Percentiles rank a stretch among this genome's conserved stretches.
Conservation (phyloP, 2,888 invertebrate genomes). For the Eristalis arbustorum region DNA sequence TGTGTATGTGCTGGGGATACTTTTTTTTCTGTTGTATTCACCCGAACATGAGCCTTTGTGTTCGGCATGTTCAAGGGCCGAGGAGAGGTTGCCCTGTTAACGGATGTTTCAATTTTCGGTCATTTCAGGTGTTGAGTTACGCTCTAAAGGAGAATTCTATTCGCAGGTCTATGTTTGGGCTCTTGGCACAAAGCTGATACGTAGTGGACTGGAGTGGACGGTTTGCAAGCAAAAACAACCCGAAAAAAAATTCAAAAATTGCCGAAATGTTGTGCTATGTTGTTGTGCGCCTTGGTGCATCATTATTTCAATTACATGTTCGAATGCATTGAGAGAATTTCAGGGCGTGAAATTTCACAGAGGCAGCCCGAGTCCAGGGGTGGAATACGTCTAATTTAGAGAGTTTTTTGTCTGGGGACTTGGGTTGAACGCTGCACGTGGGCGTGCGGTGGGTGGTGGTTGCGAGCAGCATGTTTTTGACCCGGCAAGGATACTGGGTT, state of each 20-base stretch:
- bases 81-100: constrained; percentile 49
- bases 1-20: background rate
- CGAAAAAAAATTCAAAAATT: background rate
- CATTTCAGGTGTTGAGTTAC: constrained; percentile 68
- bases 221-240: background rate
- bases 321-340: constrained; percentile 42
- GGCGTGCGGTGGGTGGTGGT: background rate
- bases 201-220: background rate
- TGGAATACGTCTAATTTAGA: constrained; percentile 16
- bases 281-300: constrained; percentile 54
- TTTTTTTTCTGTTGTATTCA: constrained; percentile 24
- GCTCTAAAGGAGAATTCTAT: constrained; percentile 63
- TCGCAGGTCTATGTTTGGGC: constrained; percentile 41
- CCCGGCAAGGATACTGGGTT: background rate
- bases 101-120: constrained; percentile 68
- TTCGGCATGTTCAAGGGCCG: constrained; percentile 25
- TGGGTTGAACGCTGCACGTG: background rate
- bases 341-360: constrained; percentile 27
- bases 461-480: background rate
- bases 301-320: constrained; percentile 69
- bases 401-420: background rate
- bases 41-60: constrained; percentile 62
- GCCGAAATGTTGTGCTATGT: constrained; percentile 31
- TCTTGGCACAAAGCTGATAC: constrained; percentile 27
- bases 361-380: background rate